phyloP scores from a whole-genome alignment of 1,140 invertebrate genomes.

The Delia radicum region DNA sequence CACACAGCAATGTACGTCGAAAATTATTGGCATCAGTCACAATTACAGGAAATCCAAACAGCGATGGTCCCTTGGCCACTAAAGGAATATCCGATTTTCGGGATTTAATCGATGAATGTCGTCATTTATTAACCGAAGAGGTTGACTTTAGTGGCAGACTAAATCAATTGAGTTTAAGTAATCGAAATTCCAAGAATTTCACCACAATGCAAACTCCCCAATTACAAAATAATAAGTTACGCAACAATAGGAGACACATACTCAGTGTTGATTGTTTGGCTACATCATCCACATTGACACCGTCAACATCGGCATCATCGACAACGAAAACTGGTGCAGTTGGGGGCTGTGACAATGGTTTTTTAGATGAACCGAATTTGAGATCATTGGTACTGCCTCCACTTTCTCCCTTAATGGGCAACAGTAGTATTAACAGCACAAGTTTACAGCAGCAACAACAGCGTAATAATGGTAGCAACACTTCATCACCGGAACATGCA shows the following conservation, averaged over 20 bases:
- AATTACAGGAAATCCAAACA: background rate
- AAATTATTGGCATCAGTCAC: constrained; percentile 11
- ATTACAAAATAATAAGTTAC: background rate
- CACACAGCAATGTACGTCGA: constrained; percentile 30
- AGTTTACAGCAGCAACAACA: background rate
- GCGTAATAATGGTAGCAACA: background rate
- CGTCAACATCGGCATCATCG: background rate
- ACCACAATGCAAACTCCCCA: constrained; percentile 31
- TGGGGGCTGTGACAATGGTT: background rate
- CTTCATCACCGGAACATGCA: background rate
- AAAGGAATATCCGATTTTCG: constrained; percentile 35
- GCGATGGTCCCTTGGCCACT: background rate
- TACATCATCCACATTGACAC: background rate
- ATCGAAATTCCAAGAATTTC: constrained; percentile 33
- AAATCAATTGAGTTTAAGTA: constrained; percentile 21
- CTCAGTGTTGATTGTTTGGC: too few species aligned
- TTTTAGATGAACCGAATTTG: background rate
- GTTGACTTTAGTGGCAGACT: constrained; percentile 28
- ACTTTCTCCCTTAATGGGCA: background rate
- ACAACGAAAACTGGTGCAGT: too few species aligned
- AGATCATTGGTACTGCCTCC: background rate
- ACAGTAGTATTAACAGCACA: background rate
- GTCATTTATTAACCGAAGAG: constrained; percentile 36
- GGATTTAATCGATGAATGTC: constrained; percentile 43
- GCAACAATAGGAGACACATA: background rate